These are phyloP conservation scores for Heterochromis multidens DNA, from an alignment of 2,113 vertebrate genomes.

Conservation along the genomic window DNA sequence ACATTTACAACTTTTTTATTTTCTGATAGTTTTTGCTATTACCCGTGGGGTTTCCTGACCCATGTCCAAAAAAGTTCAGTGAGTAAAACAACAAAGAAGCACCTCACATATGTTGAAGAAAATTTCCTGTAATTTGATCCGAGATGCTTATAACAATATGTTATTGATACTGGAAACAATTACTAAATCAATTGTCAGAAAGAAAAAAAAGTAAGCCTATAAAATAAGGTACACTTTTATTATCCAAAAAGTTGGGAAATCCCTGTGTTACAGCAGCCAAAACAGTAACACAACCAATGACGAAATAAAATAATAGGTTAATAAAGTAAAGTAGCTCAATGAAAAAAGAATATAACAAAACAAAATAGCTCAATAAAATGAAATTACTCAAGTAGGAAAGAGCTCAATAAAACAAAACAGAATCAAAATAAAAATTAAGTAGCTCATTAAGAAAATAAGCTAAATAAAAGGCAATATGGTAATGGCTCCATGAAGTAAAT, in stretches of 20 bases:
- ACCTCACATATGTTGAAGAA: neutral
- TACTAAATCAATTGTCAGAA: neutral
- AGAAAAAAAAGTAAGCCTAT: too few species aligned
- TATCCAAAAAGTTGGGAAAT: neutral
- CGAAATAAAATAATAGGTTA: neutral
- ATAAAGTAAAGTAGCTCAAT: neutral
- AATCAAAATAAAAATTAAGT: neutral
- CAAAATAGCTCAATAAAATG: neutral
- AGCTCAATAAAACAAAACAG: fast-evolving
- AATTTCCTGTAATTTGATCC: neutral
- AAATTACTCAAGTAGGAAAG: neutral
- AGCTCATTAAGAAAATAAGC: neutral
- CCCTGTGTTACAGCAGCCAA: neutral
- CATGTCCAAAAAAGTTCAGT: fast-evolving
- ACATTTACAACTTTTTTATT: too few species aligned
- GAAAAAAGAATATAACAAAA: neutral
- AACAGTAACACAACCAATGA: neutral
- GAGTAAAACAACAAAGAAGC: neutral
- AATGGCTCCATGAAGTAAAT: neutral
- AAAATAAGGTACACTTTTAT: too few species aligned
- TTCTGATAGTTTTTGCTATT: too few species aligned
- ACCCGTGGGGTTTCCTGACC: too few species aligned
- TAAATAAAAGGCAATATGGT: neutral
- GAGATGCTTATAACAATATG: neutral
- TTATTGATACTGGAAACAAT: neutral